Percentiles rank a stretch among this genome's conserved stretches.
These are phyloP conservation scores for Parotocinclus haroldoi DNA, from an alignment of 2,797 vertebrate genomes.

Conservation along the genomic window DNA sequence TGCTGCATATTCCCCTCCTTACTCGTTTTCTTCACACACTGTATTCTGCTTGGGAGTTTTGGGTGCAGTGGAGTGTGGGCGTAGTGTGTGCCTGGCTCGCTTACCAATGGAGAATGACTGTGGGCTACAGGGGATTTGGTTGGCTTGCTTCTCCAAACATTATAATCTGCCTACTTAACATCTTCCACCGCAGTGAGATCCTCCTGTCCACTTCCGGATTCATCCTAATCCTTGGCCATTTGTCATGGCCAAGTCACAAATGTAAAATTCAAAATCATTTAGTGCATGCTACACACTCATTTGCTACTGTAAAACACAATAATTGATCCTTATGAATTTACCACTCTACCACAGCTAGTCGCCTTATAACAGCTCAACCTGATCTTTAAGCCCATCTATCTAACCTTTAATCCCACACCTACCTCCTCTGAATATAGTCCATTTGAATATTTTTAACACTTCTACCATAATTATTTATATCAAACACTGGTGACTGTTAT, in stretches of 20 bases:
- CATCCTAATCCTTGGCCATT: not conserved
- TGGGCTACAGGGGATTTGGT: conserved; percentile 24
- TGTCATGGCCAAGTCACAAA: not conserved
- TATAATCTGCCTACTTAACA: conserved; percentile 37
- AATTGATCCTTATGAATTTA: not conserved
- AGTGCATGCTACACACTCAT: too few species aligned
- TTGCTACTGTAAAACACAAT: not conserved
- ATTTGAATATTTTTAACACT: too few species aligned
- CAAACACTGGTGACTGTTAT: too few species aligned
- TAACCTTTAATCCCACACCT: too few species aligned
- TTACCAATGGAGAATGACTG: conserved; percentile 21
- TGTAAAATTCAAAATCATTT: not conserved
- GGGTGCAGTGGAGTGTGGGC: conserved; percentile 29
- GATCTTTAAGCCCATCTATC: too few species aligned
- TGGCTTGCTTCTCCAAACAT: conserved; percentile 34
- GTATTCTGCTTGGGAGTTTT: conserved; percentile 17
- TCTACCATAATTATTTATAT: too few species aligned
- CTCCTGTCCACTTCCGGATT: conserved; percentile 11
- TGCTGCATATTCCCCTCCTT: not conserved
- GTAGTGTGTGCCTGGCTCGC: conserved; percentile 32
- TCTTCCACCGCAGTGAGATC: conserved; percentile 22
- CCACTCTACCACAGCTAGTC: too few species aligned
- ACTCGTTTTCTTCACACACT: not conserved
- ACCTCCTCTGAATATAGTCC: too few species aligned
- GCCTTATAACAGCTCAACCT: too few species aligned